Percentiles rank a stretch among this genome's conserved stretches.
These are phyloP conservation scores for Microcebus tavaratra DNA, from an alignment of 2,113 vertebrate species.

Conservation along the genomic window DNA sequence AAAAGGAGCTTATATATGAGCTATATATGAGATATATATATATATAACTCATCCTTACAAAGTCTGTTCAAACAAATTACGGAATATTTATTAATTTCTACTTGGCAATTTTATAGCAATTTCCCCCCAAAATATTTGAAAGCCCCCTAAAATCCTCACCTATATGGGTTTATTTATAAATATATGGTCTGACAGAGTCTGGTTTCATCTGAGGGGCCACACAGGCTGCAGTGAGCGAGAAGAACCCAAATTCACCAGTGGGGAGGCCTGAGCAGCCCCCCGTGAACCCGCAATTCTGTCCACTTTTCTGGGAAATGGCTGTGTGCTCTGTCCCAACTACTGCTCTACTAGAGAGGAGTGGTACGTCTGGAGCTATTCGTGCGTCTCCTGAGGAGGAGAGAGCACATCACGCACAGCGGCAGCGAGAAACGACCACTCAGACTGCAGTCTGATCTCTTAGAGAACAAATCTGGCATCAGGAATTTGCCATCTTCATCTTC, in stretches of 20 bases:
- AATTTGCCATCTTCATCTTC: too few species aligned
- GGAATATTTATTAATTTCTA: neutral
- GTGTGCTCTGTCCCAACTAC: rapidly evolving
- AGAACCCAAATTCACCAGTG: neutral
- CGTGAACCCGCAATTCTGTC: neutral
- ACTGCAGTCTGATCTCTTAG: too few species aligned
- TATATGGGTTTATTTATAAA: neutral
- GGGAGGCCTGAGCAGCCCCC: neutral
- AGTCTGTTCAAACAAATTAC: neutral
- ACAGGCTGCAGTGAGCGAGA: neutral
- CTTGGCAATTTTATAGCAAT: neutral
- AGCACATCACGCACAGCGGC: too few species aligned
- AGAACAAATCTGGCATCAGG: too few species aligned
- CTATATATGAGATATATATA: too few species aligned
- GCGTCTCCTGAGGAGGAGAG: neutral
- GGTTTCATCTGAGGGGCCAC: neutral
- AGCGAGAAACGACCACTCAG: too few species aligned
- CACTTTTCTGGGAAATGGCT: neutral
- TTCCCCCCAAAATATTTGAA: neutral
- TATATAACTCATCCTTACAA: neutral
- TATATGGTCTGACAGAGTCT: neutral
- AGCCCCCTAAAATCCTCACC: neutral
- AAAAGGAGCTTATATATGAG: neutral
- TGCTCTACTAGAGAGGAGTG: neutral
- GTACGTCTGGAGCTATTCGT: rapidly evolving